These are phyloP conservation scores for Conus betulinus DNA, from an alignment of 1,140 invertebrate genomes.

Conservation along the genomic window DNA sequence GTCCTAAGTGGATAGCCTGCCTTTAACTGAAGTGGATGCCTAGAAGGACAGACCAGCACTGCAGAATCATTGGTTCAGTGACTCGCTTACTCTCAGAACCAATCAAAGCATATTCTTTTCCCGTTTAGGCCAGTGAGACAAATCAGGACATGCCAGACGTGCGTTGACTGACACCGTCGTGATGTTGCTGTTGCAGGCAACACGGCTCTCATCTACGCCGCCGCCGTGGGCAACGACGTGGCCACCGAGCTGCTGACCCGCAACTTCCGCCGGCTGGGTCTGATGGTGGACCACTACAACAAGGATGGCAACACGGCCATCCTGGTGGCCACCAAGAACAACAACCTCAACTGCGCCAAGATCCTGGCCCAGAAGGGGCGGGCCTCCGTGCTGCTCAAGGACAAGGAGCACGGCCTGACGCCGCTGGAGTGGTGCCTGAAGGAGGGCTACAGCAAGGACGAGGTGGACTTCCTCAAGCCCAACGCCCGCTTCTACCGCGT, in stretches of 20 bases:
- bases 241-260: slow-evolving; percentile 66
- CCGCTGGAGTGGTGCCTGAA: slow-evolving; percentile 54
- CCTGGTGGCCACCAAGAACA: slow-evolving; percentile 64
- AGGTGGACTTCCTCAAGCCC: slow-evolving; percentile 46
- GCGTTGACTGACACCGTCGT: too few species aligned
- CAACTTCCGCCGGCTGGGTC: slow-evolving; percentile 68
- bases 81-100: too few species aligned
- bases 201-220: slow-evolving; percentile 67
- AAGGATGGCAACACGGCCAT: slow-evolving; percentile 69
- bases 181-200: slow-evolving; percentile 56
- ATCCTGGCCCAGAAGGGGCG: slow-evolving; percentile 67
- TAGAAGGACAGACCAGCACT: too few species aligned
- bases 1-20: too few species aligned
- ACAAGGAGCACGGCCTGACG: slow-evolving; percentile 56
- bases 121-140: too few species aligned
- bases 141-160: too few species aligned
- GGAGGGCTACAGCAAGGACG: slow-evolving; percentile 46
- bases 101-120: too few species aligned
- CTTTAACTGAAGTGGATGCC: too few species aligned
- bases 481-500: slow-evolving; percentile 39
- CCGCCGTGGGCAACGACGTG: slow-evolving; percentile 70
- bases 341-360: slow-evolving; percentile 65
- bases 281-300: slow-evolving; percentile 68
- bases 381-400: slow-evolving; percentile 57
- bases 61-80: too few species aligned